phyloP scores from a whole-genome alignment of 2,113 vertebrate species.

The Probosciger aterrimus region DNA sequence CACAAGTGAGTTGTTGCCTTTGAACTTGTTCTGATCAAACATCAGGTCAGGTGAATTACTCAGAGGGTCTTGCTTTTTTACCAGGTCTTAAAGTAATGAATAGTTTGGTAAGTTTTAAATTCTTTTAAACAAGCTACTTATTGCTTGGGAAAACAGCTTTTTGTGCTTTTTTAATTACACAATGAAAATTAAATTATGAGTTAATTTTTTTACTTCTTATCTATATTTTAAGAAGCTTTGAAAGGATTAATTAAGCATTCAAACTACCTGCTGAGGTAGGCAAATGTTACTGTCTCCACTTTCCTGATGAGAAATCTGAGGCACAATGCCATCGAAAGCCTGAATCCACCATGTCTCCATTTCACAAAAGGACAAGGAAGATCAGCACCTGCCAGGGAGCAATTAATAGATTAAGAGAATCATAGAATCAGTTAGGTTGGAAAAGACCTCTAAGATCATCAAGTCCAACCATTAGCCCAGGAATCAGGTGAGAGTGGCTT shows the following conservation, averaged over 20 bases:
- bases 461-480: background rate
- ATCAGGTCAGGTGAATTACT: background rate
- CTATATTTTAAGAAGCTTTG: slow-evolving; percentile 33
- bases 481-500: slow-evolving; percentile 1
- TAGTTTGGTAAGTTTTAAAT: background rate
- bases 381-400: background rate
- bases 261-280: slow-evolving; percentile 13
- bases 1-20: background rate
- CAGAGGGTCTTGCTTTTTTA: background rate
- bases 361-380: slow-evolving; percentile 2
- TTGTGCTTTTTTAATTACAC: slow-evolving; percentile 32
- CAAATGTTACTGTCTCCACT: background rate
- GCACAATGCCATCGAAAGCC: background rate
- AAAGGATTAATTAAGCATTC: slow-evolving; percentile 48
- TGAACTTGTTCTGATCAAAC: slow-evolving; percentile 23
- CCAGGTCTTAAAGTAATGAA: background rate
- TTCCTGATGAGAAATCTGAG: background rate
- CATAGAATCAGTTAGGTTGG: background rate
- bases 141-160: slow-evolving; percentile 32
- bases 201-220: background rate
- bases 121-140: background rate
- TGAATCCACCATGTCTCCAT: background rate
- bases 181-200: background rate
- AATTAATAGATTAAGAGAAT: slow-evolving; percentile 12
- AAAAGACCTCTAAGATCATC: background rate